These are phyloP conservation scores for Psilopsiagon aymara DNA, from an alignment of 2,113 vertebrate species.

Conservation along the genomic window DNA sequence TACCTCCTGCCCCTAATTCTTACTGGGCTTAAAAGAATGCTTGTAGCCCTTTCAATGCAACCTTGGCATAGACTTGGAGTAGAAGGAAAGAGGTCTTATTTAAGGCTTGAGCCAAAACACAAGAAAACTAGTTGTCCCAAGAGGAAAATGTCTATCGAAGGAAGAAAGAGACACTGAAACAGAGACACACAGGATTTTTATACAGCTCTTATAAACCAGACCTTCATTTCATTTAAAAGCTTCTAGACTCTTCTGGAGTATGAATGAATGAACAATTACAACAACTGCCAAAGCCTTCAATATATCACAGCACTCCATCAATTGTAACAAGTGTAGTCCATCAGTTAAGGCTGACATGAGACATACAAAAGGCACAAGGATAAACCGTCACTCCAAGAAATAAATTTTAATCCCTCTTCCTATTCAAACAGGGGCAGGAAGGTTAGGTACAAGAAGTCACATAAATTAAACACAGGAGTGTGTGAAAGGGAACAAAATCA, in stretches of 20 bases:
- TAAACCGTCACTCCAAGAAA: neutral
- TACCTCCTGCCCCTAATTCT: neutral
- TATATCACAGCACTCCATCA: neutral
- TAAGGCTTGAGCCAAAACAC: neutral
- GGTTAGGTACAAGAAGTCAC: slow-evolving; percentile 14
- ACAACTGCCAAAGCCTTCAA: neutral
- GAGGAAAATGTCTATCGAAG: neutral
- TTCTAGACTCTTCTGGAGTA: neutral
- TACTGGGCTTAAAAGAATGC: neutral
- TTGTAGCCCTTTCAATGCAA: neutral
- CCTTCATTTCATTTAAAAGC: neutral
- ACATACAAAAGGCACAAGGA: neutral
- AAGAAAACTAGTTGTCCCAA: neutral
- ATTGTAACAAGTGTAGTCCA: rapidly evolving
- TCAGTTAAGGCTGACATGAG: neutral
- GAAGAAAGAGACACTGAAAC: neutral
- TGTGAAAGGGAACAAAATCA: slow-evolving; percentile 10
- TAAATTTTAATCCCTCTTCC: neutral
- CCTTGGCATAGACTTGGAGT: neutral
- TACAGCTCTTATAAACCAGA: neutral
- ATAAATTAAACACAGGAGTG: neutral
- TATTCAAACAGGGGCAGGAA: neutral
- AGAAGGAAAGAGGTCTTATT: neutral
- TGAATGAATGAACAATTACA: slow-evolving; percentile 9
- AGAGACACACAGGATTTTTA: neutral